Evolutionary conservation across 1,140 invertebrate species (phyloP), one percentile per base, ranked within the genome.

Genomic region (Zeugodacus cucurbitae): DNA sequence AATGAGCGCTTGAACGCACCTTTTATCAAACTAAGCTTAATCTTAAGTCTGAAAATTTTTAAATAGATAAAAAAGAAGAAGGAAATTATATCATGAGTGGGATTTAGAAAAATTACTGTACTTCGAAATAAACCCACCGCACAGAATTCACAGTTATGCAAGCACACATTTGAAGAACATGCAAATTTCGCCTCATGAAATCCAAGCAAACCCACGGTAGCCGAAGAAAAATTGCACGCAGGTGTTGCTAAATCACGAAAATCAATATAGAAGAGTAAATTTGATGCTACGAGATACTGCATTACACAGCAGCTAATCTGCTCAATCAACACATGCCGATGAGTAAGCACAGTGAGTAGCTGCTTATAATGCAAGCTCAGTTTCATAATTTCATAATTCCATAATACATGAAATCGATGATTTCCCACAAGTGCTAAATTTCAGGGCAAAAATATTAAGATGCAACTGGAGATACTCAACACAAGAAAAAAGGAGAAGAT

Each of bases 241-340:
- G 67, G 67, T 74, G 67, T 74, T 74, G 67, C 67, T 17, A 74
- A 74, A 74, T 74, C 67, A 74, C 67, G 67, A 74, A 74, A 37
- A n/a, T 6, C 2, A 74, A 74, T 74, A 17, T 41, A 74, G 22
- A 74, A 74, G 20, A 11, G 11, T 74, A 20, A 67, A 67, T 34
- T 3, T 26, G 14, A 2, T 32, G 67, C 67, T 41, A 37, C 8
- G 5, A 22, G 34, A 74, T 74, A 37, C 41, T 20, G 41, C 32
- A 74, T 74, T 14, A n/a, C 67, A 41, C 67, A 41, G 34, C 17
- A n/a, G 34, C 26, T 62, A 62, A 62, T 22, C 58, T 62, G 58
- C 58, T 62, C 58, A 26, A 41, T 41, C 34, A 41, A 37, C 67
- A 20, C 34, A 74, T n/a, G 67, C 32, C 7, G 6, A 5, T 10